A percentile compares a stretch with the other conserved stretches of the same genome.
Evolutionary conservation across 2,113 vertebrate species (phyloP).

Genomic region (Osmerus eperlanus): DNA sequence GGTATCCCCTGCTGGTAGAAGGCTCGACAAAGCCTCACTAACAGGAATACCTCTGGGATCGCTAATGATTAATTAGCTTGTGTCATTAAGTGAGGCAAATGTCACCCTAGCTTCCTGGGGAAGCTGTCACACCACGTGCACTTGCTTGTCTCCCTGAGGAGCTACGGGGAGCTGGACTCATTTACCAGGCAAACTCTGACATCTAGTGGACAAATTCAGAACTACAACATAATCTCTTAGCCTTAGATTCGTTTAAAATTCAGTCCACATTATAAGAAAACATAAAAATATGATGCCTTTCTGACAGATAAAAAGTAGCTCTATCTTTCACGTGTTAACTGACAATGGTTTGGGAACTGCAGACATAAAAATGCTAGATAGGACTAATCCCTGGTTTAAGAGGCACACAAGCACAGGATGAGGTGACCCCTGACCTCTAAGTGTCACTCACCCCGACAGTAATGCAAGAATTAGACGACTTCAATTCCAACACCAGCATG

Average conservation of each 20-base stretch:
- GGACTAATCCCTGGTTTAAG: conserved; percentile 28
- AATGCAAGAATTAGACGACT: conserved; percentile 28
- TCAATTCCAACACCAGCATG: too few relatives aligned
- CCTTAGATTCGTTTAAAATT: neutral
- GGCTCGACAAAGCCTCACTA: conserved; percentile 86
- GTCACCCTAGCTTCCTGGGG: conserved; percentile 89
- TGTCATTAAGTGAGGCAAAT: conserved; percentile 98
- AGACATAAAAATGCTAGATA: neutral
- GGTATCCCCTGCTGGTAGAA: conserved; percentile 84
- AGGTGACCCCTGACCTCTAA: conserved; percentile 61
- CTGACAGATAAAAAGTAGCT: neutral
- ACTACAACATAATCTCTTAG: conserved; percentile 16
- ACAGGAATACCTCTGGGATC: conserved; percentile 89
- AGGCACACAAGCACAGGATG: conserved; percentile 24
- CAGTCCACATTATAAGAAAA: neutral
- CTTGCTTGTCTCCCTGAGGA: conserved; percentile 70
- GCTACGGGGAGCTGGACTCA: conserved; percentile 39
- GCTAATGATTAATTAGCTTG: conserved; percentile 99
- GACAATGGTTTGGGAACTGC: neutral
- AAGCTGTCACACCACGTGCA: conserved; percentile 80
- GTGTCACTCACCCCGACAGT: conserved; percentile 43
- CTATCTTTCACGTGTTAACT: neutral
- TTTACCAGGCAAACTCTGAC: conserved; percentile 80
- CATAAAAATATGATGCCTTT: neutral
- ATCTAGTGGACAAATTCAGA: conserved; percentile 79